These are phyloP conservation scores for Archaeoteleia sp. DNA, from an alignment of 2,888 invertebrate species.

Conservation along the genomic window DNA sequence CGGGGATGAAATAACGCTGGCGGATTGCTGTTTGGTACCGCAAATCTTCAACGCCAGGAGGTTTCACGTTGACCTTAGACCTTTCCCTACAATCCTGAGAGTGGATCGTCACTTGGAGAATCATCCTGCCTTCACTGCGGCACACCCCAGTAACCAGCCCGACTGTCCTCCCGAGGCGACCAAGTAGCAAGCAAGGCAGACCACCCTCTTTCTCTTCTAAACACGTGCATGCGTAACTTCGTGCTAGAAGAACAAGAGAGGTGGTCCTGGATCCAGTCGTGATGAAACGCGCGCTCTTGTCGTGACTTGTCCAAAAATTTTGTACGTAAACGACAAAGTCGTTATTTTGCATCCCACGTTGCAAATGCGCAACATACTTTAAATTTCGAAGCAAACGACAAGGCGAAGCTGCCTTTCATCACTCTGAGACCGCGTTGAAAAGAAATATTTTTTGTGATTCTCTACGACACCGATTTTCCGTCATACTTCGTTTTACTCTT, in stretches of 20 bases:
- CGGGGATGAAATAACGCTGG: slow-evolving; percentile 94
- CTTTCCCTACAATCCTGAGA: slow-evolving; percentile 91
- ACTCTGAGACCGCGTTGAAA: slow-evolving; percentile 34
- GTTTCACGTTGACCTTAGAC: slow-evolving; percentile 94
- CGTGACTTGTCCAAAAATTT: slow-evolving; percentile 29
- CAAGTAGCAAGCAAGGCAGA: slow-evolving; percentile 79
- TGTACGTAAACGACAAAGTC: not conserved
- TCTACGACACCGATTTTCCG: too few species aligned
- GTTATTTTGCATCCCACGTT: slow-evolving; percentile 46
- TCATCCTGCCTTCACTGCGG: slow-evolving; percentile 92
- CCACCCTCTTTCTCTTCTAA: slow-evolving; percentile 74
- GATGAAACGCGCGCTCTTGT: slow-evolving; percentile 50
- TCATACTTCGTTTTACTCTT: slow-evolving; percentile 33
- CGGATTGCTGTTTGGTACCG: slow-evolving; percentile 96
- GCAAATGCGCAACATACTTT: slow-evolving; percentile 35
- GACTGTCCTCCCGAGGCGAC: slow-evolving; percentile 94
- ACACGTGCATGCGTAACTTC: slow-evolving; percentile 27
- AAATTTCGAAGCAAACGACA: slow-evolving; percentile 26
- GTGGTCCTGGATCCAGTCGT: slow-evolving; percentile 60
- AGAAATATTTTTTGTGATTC: slow-evolving; percentile 50
- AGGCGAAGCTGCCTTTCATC: slow-evolving; percentile 49
- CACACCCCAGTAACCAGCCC: slow-evolving; percentile 94
- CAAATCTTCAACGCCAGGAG: slow-evolving; percentile 96
- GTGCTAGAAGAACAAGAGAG: slow-evolving; percentile 56
- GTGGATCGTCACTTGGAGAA: slow-evolving; percentile 90